Base-by-base conservation (phyloP, 2,888 invertebrate species). In the Ariolimax columbianus region DNA sequence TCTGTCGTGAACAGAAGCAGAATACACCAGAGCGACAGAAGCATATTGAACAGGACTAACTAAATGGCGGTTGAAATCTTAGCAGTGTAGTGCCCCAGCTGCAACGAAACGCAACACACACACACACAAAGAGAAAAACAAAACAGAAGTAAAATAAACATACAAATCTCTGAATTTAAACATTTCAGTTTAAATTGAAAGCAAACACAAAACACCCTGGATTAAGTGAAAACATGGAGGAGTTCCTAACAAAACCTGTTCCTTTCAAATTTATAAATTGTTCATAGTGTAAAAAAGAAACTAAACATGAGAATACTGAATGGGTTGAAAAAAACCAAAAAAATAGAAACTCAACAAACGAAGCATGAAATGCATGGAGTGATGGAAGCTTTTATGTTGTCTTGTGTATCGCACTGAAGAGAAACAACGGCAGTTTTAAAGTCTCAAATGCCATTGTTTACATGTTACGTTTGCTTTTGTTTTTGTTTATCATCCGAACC, bases 341-440 rank as follows among this genome's bases (percentile, higher is more conserved):
- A 26, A 40, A 38, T 23, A 23, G n/a, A n/a, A n/a, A 23, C 9
- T 70, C 40, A 40, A 4, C 3, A 40, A 70, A 38, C 36, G 38
- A 70, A 70, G 70, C 11, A 70, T 40, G 38, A 70, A 70, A 26
- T 23, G 40, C 36, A 26, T 19, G 19, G 70, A 40, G 26, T 9
- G 70, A 70, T 38, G 70, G 70, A 38, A 70, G 23, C 70, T 70
- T 38, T 70, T 70, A 70, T 70, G 70, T 19, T 38, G 70, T 70
- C 38, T 70, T 7, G 7, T 40, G 23, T 38, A 19, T 38, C 26
- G 38, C 36, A 40, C n/a, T 40, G 40, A 40, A 38, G 23, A 38
- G 19, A 26, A 40, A 38, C 23, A 70, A 36, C 40, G 3, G 0
- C 0, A 70, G 38, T 38, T 70, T 70, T 9, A 70, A 4, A 7